Conservation (phyloP, 2,888 invertebrate species). For the Ariolimax columbianus region DNA sequence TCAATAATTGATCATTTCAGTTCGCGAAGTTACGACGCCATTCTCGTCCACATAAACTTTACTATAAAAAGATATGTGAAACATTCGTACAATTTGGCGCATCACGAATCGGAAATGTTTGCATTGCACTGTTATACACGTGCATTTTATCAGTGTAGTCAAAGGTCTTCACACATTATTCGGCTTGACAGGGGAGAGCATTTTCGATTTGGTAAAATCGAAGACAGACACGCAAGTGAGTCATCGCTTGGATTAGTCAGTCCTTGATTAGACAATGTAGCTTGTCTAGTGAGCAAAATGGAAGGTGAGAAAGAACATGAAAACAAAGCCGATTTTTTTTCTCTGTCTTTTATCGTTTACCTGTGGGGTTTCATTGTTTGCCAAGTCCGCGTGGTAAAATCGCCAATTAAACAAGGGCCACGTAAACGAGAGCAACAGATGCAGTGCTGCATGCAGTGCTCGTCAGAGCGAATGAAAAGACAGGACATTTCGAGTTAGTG, state of each 20-base stretch:
- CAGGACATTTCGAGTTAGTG: neutral
- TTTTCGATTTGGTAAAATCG: neutral
- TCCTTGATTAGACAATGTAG: conserved; percentile 1
- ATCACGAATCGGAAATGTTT: no score
- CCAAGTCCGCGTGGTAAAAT: neutral
- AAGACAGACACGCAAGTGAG: conserved; percentile 23
- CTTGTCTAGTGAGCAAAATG: neutral
- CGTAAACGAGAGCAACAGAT: neutral
- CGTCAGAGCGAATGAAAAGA: neutral
- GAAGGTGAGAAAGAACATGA: conserved; percentile 3
- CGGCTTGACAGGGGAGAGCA: neutral
- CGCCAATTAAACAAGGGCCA: neutral
- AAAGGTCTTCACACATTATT: neutral
- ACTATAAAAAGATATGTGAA: no score
- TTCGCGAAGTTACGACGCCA: no score
- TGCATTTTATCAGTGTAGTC: no score
- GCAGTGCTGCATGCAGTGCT: neutral
- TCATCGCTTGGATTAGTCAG: conserved; percentile 30
- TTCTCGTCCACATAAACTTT: no score
- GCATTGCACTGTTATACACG: no score
- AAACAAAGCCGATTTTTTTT: conserved; percentile 15
- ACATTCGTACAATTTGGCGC: no score
- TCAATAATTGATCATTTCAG: no score
- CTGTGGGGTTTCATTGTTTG: neutral
- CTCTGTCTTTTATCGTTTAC: neutral